Base-by-base conservation (phyloP, 2,113 vertebrate genomes). In the Electrona antarctica region DNA sequence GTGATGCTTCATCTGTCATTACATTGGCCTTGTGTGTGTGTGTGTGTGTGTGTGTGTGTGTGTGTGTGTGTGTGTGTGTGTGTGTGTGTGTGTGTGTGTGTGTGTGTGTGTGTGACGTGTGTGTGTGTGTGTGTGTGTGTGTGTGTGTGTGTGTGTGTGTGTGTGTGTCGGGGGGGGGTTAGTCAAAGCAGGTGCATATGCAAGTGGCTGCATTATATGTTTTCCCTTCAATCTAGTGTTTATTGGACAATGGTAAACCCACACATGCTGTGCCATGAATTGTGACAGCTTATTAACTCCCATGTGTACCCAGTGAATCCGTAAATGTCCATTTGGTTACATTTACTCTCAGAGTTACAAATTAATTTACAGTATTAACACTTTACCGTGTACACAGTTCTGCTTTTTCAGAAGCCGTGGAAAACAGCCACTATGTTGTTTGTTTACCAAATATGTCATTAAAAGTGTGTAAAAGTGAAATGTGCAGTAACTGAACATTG, bases 171-270 rank as follows among this genome's bases (percentile, higher is more conserved):
- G 28, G 29, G 59, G 33, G 33, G 33, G 33, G 33, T 41, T 41
- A 41, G 33, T 41, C 33, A 41, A 41, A 41, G 5, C 33, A 41
- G 33, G 28, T 60, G 12, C 13, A 29, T 28, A 10, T 60, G 21
- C 21, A 21, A 2, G 2, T 14, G 6, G 8, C 54, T 55, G 14
- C 33, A 41, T 41, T 65, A 15, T 64, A 14, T 28, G 70, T 67
- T 58, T 59, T 47, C 10, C 59, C 45, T 60, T 52, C 47, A 14
- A 50, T 57, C 33, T 57, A 6, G 29, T 15, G 63, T 79, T 67
- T 69, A 80, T 14, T 61, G 57, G 59, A 71, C 76, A 67, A 12
- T 28, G n/a, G 11, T 56, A 71, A 69, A 63, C 46, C 68, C 65
- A 79, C 76, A 66, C 71, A 48, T 12, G 49, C 11, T 15, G 71